These are phyloP conservation scores for Trachurus trachurus DNA, from an alignment of 2,797 vertebrate genomes.

Conservation along the genomic window DNA sequence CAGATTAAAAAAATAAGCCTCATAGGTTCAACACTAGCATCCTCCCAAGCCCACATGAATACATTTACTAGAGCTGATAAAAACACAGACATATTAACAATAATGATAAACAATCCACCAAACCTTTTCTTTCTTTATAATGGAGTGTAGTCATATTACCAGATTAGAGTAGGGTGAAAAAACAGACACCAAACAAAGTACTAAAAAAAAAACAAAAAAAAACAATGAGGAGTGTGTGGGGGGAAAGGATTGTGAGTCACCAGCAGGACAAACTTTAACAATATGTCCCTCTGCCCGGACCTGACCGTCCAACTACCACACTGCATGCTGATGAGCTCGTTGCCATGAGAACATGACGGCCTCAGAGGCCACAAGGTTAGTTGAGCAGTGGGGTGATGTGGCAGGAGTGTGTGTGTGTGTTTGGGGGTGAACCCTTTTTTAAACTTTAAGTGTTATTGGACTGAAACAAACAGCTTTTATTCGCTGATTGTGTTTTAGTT, in stretches of 20 bases:
- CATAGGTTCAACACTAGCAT: slow-evolving; percentile 6
- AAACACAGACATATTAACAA: slow-evolving; percentile 13
- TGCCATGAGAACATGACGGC: slow-evolving; percentile 68
- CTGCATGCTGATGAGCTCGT: slow-evolving; percentile 73
- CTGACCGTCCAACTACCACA: slow-evolving; percentile 49
- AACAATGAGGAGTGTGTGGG: slow-evolving; percentile 3
- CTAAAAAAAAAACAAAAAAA: background rate
- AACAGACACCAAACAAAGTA: background rate
- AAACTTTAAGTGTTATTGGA: slow-evolving; percentile 17
- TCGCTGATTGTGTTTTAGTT: slow-evolving; percentile 11
- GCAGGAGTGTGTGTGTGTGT: slow-evolving; percentile 26
- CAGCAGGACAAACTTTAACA: slow-evolving; percentile 69
- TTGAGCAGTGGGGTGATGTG: slow-evolving; percentile 41
- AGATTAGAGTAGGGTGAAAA: background rate
- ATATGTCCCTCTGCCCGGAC: slow-evolving; percentile 55
- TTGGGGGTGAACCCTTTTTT: slow-evolving; percentile 22
- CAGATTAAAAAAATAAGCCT: slow-evolving; percentile 20
- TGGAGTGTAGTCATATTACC: slow-evolving; percentile 3
- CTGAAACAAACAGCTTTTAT: background rate
- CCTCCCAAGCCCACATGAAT: slow-evolving; percentile 36
- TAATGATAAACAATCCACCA: slow-evolving; percentile 27
- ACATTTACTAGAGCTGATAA: slow-evolving; percentile 37
- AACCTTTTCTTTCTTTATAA: slow-evolving; percentile 16
- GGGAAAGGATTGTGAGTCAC: slow-evolving; percentile 46
- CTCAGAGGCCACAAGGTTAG: slow-evolving; percentile 62